Conservation (phyloP, 1,140 invertebrate species). For the Drosophila simulans region DNA sequence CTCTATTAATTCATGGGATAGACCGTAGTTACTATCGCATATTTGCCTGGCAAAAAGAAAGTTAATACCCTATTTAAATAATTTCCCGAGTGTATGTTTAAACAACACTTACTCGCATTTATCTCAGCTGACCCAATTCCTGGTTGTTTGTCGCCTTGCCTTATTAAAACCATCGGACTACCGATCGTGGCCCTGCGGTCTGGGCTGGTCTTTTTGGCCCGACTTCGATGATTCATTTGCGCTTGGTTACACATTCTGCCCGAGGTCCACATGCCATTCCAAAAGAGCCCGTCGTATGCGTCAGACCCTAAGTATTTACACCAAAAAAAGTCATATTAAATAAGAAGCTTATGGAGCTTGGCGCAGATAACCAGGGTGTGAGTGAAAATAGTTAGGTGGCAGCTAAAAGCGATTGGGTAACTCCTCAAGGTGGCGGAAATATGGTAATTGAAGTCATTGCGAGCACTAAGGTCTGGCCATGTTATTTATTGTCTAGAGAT, state of each 20-base stretch:
- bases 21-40: no score
- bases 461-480: neutral
- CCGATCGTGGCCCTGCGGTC: conserved; percentile 49
- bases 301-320: conserved; percentile 63
- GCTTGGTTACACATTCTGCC: conserved; percentile 62
- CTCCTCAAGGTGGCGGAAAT: conserved; percentile 13
- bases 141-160: conserved; percentile 53
- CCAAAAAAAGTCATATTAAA: conserved; percentile 24
- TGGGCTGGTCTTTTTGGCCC: conserved; percentile 25
- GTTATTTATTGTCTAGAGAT: neutral
- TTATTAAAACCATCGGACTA: conserved; percentile 71
- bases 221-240: conserved; percentile 59
- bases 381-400: conserved; percentile 37
- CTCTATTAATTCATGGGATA: no score
- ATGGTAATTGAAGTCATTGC: conserved; percentile 24
- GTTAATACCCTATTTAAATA: neutral
- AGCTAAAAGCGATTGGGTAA: conserved; percentile 28
- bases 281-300: conserved; percentile 49
- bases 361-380: conserved; percentile 10
- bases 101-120: conserved; percentile 62
- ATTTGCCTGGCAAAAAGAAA: no score
- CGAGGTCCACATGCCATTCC: conserved; percentile 45
- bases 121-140: conserved; percentile 77
- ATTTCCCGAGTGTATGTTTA: conserved; percentile 28
- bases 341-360: conserved; percentile 39